Conservation (phyloP, 2,888 invertebrate genomes). For the Mythimna lalbum region DNA sequence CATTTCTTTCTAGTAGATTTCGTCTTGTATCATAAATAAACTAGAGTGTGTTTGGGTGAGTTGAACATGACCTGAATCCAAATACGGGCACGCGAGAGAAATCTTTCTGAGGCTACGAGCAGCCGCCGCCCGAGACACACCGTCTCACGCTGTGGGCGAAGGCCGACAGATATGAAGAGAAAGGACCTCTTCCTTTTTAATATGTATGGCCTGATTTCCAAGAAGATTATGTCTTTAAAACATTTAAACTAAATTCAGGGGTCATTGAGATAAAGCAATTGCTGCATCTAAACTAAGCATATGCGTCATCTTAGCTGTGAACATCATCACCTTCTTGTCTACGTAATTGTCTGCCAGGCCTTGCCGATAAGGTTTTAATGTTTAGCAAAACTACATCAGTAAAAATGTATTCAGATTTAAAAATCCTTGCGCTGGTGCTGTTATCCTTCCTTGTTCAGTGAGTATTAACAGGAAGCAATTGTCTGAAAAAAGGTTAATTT, state of each 20-base stretch:
- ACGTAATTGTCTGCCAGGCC: constrained; percentile 12
- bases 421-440: constrained; percentile 5
- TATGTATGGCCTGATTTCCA: constrained; percentile 57
- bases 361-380: constrained; percentile 18
- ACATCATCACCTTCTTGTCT: constrained; percentile 3
- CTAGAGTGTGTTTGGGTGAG: constrained; percentile 82
- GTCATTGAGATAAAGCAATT: constrained; percentile 4
- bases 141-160: constrained; percentile 68
- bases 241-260: background rate
- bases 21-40: constrained; percentile 54
- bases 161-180: constrained; percentile 73
- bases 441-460: constrained; percentile 19
- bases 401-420: constrained; percentile 11
- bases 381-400: background rate
- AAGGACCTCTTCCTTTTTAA: constrained; percentile 80
- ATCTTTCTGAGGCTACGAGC: constrained; percentile 77
- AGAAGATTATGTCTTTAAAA: constrained; percentile 16
- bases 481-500: constrained; percentile 35
- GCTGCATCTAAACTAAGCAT: background rate
- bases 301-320: constrained; percentile 2
- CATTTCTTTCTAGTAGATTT: constrained; percentile 28
- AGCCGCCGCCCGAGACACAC: constrained; percentile 67
- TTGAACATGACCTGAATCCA: constrained; percentile 85
- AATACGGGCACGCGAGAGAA: constrained; percentile 88
- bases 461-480: constrained; percentile 13